Conservation (phyloP, 2,888 invertebrate genomes). For the Mythimna impura region DNA sequence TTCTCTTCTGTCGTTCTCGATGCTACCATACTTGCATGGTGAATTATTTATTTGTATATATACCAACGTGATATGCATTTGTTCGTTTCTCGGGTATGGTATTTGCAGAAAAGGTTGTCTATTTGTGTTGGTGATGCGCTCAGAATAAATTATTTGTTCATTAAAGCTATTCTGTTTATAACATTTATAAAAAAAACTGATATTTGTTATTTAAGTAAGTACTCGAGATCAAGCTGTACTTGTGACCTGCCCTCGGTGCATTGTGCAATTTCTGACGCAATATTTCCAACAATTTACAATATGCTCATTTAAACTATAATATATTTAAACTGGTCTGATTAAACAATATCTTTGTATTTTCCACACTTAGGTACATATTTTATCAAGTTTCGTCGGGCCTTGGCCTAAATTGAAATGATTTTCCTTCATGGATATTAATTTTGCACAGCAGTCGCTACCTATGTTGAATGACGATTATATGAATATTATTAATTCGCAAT, state of each 20-base stretch:
- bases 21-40: constrained; percentile 9
- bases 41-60: constrained; percentile 7
- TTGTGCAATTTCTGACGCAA: constrained; percentile 80
- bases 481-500: constrained; percentile 55
- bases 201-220: constrained; percentile 43
- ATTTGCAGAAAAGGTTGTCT: constrained; percentile 6
- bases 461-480: constrained; percentile 49
- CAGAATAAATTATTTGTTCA: constrained; percentile 8
- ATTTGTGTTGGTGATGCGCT: constrained; percentile 15
- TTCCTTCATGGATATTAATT: constrained; percentile 62
- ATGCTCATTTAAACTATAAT: constrained; percentile 53
- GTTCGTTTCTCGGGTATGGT: constrained; percentile 13
- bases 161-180: constrained; percentile 16
- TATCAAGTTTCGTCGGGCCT: constrained; percentile 65
- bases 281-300: constrained; percentile 64
- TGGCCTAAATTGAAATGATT: constrained; percentile 66
- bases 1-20: constrained; percentile 1
- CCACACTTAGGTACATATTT: constrained; percentile 49
- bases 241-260: constrained; percentile 64
- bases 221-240: constrained; percentile 50
- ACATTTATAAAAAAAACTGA: constrained; percentile 29
- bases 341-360: constrained; percentile 53
- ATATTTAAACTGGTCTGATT: constrained; percentile 50
- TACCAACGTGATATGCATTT: constrained; percentile 8
- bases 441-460: constrained; percentile 41